phyloP scores from a whole-genome alignment of 2,797 vertebrate species.

The Anniella stebbinsi region DNA sequence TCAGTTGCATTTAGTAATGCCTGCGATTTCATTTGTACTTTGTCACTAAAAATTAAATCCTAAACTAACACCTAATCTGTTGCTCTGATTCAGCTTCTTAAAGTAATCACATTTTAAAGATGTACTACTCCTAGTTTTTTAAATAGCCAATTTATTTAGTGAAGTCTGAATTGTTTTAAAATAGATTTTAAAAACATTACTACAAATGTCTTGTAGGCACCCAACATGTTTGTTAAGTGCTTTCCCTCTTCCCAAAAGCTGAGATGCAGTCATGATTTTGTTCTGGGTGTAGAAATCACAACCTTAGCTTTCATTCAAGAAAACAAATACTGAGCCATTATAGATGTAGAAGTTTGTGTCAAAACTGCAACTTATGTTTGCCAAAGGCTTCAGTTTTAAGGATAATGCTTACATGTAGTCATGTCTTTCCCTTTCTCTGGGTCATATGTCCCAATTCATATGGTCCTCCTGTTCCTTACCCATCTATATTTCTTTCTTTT shows the following conservation, averaged over 20 bases:
- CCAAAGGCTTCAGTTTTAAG: neutral
- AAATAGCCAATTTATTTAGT: slow-evolving; percentile 46
- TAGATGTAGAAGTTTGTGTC: neutral
- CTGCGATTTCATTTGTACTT: slow-evolving; percentile 69
- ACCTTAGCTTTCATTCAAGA: neutral
- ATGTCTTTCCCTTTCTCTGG: neutral
- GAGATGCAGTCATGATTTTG: neutral
- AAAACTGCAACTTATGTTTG: neutral
- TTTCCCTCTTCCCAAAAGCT: too few species aligned
- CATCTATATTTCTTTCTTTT: neutral
- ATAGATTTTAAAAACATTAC: slow-evolving; percentile 27
- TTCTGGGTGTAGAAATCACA: neutral
- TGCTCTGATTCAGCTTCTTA: slow-evolving; percentile 68
- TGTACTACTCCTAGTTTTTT: slow-evolving; percentile 43
- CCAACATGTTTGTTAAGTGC: slow-evolving; percentile 32
- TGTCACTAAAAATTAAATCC: slow-evolving; percentile 60
- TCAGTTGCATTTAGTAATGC: slow-evolving; percentile 62
- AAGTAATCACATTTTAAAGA: slow-evolving; percentile 66
- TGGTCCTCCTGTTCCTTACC: neutral
- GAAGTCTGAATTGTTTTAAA: slow-evolving; percentile 50
- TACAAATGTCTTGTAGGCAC: slow-evolving; percentile 35
- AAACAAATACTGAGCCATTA: neutral
- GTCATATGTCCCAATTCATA: neutral
- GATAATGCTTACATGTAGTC: neutral
- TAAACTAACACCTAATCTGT: slow-evolving; percentile 61